phyloP scores from a whole-genome alignment of 2,797 vertebrate genomes.

The Platalea minor region DNA sequence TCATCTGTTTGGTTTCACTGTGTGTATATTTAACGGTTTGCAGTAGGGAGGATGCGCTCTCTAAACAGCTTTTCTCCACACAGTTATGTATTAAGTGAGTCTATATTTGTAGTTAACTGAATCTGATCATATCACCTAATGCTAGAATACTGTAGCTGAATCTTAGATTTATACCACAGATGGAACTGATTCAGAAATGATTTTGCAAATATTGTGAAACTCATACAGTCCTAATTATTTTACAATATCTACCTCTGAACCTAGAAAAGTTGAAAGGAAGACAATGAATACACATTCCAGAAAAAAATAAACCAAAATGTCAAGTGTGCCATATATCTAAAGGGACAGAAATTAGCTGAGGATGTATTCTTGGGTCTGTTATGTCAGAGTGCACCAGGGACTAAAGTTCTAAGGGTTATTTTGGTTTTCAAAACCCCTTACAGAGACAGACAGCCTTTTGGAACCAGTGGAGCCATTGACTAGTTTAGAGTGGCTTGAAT shows the following conservation, averaged over 20 bases:
- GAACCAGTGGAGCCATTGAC: background rate
- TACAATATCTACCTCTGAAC: background rate
- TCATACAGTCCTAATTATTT: slow-evolving; percentile 3
- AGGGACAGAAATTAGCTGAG: background rate
- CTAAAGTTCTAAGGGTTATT: background rate
- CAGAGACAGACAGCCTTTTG: background rate
- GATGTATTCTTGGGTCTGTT: background rate
- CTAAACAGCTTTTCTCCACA: slow-evolving; percentile 1
- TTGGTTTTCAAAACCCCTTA: slow-evolving; percentile 3
- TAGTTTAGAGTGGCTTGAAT: background rate
- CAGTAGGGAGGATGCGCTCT: background rate
- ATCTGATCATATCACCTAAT: background rate
- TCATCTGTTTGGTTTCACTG: slow-evolving; percentile 27
- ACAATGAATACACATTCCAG: background rate
- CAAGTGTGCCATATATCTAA: background rate
- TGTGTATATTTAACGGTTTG: slow-evolving; percentile 21
- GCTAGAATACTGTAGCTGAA: background rate
- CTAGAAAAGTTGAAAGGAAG: slow-evolving; percentile 17
- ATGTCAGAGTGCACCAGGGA: background rate
- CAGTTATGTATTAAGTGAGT: background rate
- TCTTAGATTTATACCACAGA: background rate
- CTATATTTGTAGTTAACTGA: background rate
- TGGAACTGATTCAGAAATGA: background rate
- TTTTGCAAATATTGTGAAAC: background rate
- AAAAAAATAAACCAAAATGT: slow-evolving; percentile 1